phyloP scores from a whole-genome alignment of 2,113 vertebrate genomes.

The Salvator merianae region DNA sequence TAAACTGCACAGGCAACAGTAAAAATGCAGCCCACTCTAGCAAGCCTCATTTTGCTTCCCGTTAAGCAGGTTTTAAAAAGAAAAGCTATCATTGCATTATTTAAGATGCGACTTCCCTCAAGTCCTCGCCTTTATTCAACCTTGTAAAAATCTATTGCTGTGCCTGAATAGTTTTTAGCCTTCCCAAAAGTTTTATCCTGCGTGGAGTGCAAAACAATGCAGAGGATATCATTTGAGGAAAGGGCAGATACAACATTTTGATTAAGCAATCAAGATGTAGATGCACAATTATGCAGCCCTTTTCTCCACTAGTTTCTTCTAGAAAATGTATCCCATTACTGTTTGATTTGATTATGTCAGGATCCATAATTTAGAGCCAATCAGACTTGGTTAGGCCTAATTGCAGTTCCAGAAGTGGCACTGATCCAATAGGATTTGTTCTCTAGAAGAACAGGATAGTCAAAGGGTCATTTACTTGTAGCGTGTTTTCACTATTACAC shows the following conservation, averaged over 20 bases:
- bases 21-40: slow-evolving; percentile 34
- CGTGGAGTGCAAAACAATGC: not conserved
- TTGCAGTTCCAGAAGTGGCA: not conserved
- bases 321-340: not conserved
- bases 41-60: slow-evolving; percentile 9
- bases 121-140: not conserved
- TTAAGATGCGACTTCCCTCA: slow-evolving; percentile 21
- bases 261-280: not conserved
- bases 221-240: not conserved
- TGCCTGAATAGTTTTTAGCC: not conserved
- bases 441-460: too few species aligned
- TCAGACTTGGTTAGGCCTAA: not conserved
- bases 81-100: slow-evolving; percentile 12
- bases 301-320: not conserved
- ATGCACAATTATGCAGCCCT: not conserved
- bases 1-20: slow-evolving; percentile 25
- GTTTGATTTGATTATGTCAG: not conserved
- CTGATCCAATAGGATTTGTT: too few species aligned
- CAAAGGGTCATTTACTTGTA: too few species aligned
- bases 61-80: slow-evolving; percentile 33
- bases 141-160: not conserved
- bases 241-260: not conserved
- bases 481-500: too few species aligned
- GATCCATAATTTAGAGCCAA: not conserved
- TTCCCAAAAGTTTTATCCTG: not conserved